phyloP scores from a whole-genome alignment of 30 jellyfish, hydroid and myxozoan genomes.

The Turritopsis rubra region DNA sequence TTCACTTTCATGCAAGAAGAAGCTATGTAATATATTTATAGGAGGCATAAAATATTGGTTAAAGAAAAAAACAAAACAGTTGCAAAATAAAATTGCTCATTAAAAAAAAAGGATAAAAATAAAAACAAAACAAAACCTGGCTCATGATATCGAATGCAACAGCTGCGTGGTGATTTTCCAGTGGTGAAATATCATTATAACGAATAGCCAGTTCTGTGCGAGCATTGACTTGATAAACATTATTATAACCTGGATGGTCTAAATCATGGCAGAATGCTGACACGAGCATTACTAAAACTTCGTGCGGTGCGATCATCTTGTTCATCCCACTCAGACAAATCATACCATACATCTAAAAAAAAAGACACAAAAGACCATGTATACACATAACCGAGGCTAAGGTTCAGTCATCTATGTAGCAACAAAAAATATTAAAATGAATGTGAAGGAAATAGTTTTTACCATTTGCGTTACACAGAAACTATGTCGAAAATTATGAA shows the following conservation, averaged over 20 bases:
- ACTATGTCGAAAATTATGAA: constrained; percentile 94
- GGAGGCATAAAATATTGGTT: too few relatives aligned
- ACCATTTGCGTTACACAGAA: constrained; percentile 99
- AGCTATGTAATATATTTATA: too few relatives aligned
- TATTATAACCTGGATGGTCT: constrained; percentile 97
- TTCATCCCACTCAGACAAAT: constrained; percentile 74
- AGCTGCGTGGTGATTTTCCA: constrained; percentile 96
- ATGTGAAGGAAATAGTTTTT: not conserved
- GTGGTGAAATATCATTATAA: constrained; percentile 93
- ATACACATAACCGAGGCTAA: not conserved
- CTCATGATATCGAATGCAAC: constrained; percentile 86
- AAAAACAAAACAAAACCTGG: constrained; percentile 42
- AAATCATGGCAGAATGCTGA: constrained; percentile 97
- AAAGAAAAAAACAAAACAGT: too few relatives aligned
- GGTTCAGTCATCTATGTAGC: not conserved
- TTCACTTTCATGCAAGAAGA: too few relatives aligned
- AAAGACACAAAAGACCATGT: not conserved
- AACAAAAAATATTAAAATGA: not conserved
- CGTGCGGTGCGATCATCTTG: constrained; percentile 74
- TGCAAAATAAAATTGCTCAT: not conserved
- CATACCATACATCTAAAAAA: constrained; percentile 94
- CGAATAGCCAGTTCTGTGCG: constrained; percentile 88
- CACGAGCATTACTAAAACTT: constrained; percentile 77
- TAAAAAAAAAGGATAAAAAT: constrained; percentile 3
- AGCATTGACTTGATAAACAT: constrained; percentile 92